phyloP scores from a whole-genome alignment of 2,888 invertebrate species.

The Corythucha ciliata region DNA sequence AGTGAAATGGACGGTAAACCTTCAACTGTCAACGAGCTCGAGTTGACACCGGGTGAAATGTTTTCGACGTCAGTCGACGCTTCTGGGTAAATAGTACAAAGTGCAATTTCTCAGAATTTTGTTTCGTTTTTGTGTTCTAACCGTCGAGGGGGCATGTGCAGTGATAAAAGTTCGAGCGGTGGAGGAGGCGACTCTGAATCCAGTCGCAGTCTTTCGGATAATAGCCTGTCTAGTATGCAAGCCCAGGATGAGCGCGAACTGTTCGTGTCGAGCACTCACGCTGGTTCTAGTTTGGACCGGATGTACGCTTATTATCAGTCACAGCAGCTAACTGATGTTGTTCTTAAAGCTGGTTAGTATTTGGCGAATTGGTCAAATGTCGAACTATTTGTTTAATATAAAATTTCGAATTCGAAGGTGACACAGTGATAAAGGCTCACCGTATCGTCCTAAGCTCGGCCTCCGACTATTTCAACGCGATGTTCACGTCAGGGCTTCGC shows the following conservation, averaged over 20 bases:
- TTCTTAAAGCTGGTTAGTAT: slow-evolving; percentile 63
- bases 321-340: slow-evolving; percentile 78
- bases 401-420: slow-evolving; percentile 39
- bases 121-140: too few species aligned
- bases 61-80: too few species aligned
- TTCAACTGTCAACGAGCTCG: too few species aligned
- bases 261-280: slow-evolving; percentile 68
- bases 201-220: slow-evolving; percentile 32
- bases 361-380: background rate
- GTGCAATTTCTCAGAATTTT: too few species aligned
- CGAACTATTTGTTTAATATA: slow-evolving; percentile 12
- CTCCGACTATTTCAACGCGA: slow-evolving; percentile 89
- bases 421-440: slow-evolving; percentile 62
- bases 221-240: slow-evolving; percentile 32
- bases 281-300: slow-evolving; percentile 67
- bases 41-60: too few species aligned
- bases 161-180: too few species aligned
- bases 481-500: slow-evolving; percentile 82
- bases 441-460: slow-evolving; percentile 82
- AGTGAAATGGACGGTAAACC: too few species aligned
- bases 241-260: slow-evolving; percentile 48
- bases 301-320: slow-evolving; percentile 75
- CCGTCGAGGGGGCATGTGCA: too few species aligned
- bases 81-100: too few species aligned
- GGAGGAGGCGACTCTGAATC: slow-evolving; percentile 21